Base-by-base conservation (phyloP, 2,113 vertebrate species). In the Trichomycterus rosablanca region DNA sequence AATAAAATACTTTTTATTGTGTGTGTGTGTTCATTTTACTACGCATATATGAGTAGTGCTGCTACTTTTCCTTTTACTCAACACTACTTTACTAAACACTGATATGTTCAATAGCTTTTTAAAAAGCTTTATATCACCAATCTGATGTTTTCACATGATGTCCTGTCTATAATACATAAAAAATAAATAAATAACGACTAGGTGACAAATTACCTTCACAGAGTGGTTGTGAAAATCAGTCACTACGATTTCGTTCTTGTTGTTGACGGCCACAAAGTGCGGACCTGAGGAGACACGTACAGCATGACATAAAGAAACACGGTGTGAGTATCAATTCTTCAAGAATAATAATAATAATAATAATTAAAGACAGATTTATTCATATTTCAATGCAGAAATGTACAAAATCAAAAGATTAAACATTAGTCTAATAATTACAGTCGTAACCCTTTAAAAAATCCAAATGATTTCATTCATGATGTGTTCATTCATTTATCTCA, bases 141-240 rank as follows among this genome's bases (percentile, higher is more conserved):
- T 7, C 26, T 30, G 26, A n/a, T n/a, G n/a, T n/a, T n/a, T n/a
- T n/a, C n/a, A n/a, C n/a, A n/a, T n/a, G n/a, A n/a, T n/a, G n/a
- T n/a, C n/a, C n/a, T n/a, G n/a, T n/a, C n/a, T n/a, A n/a, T n/a
- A n/a, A n/a, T n/a, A n/a, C n/a, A n/a, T n/a, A n/a, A n/a, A n/a
- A n/a, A n/a, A n/a, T n/a, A n/a, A n/a, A n/a, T n/a, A n/a, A n/a
- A n/a, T n/a, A n/a, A n/a, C n/a, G n/a, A n/a, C n/a, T n/a, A n/a
- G n/a, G n/a, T n/a, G n/a, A n/a, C n/a, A n/a, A n/a, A 85, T 86
- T 77, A 96, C 95, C 92, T 98, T 98, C 59, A 98, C 95, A 0
- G 95, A 97, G 74, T 98, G 95, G 80, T 98, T 98, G 81, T 98
- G 95, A 78, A 98, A 98, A 67, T 98, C 95, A 0, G 94, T 98